Evolutionary conservation across 2,888 invertebrate genomes (phyloP).

Genomic region (Scaptomyza polygonia): DNA sequence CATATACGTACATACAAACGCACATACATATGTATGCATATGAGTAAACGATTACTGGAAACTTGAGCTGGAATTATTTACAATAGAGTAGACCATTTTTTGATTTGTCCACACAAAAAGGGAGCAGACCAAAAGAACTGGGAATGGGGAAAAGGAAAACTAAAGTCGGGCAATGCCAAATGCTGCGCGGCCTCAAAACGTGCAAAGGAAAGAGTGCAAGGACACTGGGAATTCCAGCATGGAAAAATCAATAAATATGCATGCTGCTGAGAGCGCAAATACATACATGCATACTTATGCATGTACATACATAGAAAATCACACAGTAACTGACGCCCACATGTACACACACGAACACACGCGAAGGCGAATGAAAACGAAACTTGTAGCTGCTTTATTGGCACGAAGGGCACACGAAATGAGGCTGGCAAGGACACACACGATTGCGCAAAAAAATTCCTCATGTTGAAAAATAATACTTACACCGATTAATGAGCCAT

Average conservation of each 20-base stretch:
- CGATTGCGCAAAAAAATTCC: conserved; percentile 64
- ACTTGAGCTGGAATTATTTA: conserved; percentile 25
- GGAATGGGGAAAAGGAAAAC: background rate
- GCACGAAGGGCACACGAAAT: conserved; percentile 51
- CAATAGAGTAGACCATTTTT: background rate
- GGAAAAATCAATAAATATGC: conserved; percentile 75
- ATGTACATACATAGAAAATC: conserved; percentile 40
- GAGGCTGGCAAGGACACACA: conserved; percentile 62
- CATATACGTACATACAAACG: background rate
- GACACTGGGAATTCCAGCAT: conserved; percentile 67
- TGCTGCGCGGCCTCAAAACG: conserved; percentile 41
- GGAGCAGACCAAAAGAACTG: background rate
- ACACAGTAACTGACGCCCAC: conserved; percentile 28
- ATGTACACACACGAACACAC: conserved; percentile 11
- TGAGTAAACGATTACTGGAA: conserved; percentile 20
- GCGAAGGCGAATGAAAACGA: conserved; percentile 57
- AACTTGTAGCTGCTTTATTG: conserved; percentile 65
- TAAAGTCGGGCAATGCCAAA: conserved; percentile 21
- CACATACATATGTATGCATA: background rate
- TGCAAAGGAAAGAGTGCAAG: conserved; percentile 63
- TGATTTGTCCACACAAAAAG: background rate
- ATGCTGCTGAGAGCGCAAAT: conserved; percentile 43
- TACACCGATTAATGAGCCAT: conserved; percentile 75
- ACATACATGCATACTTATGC: conserved; percentile 21
- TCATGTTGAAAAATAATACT: conserved; percentile 47